Conservation (phyloP, 2,888 invertebrate genomes). For the Myathropa florea region DNA sequence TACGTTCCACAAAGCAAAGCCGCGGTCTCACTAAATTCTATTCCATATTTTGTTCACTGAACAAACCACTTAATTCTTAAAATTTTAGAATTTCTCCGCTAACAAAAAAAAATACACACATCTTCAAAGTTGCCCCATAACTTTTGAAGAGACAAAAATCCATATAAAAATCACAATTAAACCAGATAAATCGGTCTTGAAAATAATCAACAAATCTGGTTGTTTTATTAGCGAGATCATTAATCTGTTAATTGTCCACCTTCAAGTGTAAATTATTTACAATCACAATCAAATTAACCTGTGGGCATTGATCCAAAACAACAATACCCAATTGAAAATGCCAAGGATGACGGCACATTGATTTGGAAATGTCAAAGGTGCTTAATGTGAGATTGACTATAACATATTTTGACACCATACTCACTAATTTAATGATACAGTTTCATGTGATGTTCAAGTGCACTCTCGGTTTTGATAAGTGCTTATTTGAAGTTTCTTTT, state of each 20-base stretch:
- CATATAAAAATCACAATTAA: background rate
- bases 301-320: slow-evolving; percentile 41
- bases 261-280: background rate
- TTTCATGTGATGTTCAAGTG: slow-evolving; percentile 4
- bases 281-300: background rate
- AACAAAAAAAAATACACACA: too few relatives aligned
- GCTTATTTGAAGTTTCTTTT: background rate
- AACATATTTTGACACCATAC: slow-evolving; percentile 4
- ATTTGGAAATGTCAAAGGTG: slow-evolving; percentile 35
- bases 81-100: too few relatives aligned
- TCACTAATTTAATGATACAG: background rate
- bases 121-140: background rate
- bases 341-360: slow-evolving; percentile 39
- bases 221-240: background rate
- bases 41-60: too few relatives aligned
- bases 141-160: background rate
- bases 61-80: too few relatives aligned
- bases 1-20: too few relatives aligned
- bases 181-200: background rate
- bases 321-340: slow-evolving; percentile 26
- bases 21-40: too few relatives aligned
- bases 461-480: background rate
- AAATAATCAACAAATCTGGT: background rate
- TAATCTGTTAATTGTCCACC: background rate
- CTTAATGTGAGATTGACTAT: background rate